Conservation (phyloP, 2,888 invertebrate genomes). For the Xestia c-nigrum region DNA sequence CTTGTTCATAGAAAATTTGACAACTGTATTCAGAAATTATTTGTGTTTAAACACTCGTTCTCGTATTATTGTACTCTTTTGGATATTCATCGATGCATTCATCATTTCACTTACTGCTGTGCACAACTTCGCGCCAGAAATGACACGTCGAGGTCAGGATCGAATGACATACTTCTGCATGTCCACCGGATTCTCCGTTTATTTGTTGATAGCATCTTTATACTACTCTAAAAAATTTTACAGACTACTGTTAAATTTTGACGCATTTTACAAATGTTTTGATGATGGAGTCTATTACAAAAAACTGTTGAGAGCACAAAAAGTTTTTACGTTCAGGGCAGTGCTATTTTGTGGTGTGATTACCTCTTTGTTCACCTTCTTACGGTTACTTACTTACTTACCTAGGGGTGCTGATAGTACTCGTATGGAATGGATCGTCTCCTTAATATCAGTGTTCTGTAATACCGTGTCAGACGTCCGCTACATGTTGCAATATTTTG, state of each 20-base stretch:
- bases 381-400: background rate
- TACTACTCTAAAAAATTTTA: conserved; percentile 50
- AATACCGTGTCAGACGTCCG: conserved; percentile 61
- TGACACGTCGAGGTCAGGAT: background rate
- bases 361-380: background rate
- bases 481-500: conserved; percentile 66
- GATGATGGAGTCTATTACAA: conserved; percentile 35
- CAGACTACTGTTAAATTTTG: conserved; percentile 48
- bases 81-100: conserved; percentile 28
- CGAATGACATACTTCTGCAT: conserved; percentile 33
- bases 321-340: conserved; percentile 14
- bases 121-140: background rate
- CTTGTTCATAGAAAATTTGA: conserved; percentile 61
- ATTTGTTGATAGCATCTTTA: conserved; percentile 33
- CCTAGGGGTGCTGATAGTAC: background rate
- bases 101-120: background rate
- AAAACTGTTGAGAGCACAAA: conserved; percentile 46
- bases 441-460: conserved; percentile 25
- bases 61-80: conserved; percentile 39
- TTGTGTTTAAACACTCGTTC: conserved; percentile 31
- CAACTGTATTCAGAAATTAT: conserved; percentile 67
- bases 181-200: conserved; percentile 49
- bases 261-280: conserved; percentile 28
- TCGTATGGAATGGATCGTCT: conserved; percentile 5
- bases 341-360: conserved; percentile 4